phyloP scores from a whole-genome alignment of 2,797 vertebrate genomes.

The Sebastes diploproa region DNA sequence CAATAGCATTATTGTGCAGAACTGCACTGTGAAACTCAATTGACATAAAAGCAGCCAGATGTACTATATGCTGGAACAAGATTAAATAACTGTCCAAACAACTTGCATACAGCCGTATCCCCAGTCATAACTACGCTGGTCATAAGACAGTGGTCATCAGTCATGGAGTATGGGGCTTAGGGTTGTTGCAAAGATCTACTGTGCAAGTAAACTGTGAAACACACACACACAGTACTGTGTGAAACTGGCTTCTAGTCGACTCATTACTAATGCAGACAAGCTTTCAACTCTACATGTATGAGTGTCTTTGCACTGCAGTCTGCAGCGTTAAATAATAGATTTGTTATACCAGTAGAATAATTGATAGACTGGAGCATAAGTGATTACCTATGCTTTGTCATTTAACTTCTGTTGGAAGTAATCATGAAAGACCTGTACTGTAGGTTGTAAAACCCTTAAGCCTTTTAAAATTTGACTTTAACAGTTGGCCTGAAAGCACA shows the following conservation, averaged over 20 bases:
- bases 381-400: constrained; percentile 14
- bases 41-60: constrained; percentile 57
- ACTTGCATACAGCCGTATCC: constrained; percentile 5
- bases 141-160: constrained; percentile 38
- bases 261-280: constrained; percentile 31
- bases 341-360: constrained; percentile 32
- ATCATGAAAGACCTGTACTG: neutral
- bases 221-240: neutral
- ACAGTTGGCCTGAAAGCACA: neutral
- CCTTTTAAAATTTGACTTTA: neutral
- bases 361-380: constrained; percentile 17
- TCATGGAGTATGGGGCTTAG: neutral
- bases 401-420: constrained; percentile 5
- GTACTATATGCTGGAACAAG: constrained; percentile 18
- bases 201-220: constrained; percentile 10
- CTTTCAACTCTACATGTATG: constrained; percentile 34
- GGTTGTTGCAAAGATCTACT: constrained; percentile 6
- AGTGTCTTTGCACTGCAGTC: constrained; percentile 1
- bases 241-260: constrained; percentile 17
- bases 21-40: constrained; percentile 55
- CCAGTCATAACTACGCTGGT: constrained; percentile 19
- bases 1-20: constrained; percentile 48
- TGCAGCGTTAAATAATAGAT: constrained; percentile 37
- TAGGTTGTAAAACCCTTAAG: neutral
- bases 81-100: constrained; percentile 58